Percentiles rank a stretch among this genome's conserved stretches.
phyloP scores from a whole-genome alignment of 2,888 invertebrate genomes.

The Rhyacophila evoluta region DNA sequence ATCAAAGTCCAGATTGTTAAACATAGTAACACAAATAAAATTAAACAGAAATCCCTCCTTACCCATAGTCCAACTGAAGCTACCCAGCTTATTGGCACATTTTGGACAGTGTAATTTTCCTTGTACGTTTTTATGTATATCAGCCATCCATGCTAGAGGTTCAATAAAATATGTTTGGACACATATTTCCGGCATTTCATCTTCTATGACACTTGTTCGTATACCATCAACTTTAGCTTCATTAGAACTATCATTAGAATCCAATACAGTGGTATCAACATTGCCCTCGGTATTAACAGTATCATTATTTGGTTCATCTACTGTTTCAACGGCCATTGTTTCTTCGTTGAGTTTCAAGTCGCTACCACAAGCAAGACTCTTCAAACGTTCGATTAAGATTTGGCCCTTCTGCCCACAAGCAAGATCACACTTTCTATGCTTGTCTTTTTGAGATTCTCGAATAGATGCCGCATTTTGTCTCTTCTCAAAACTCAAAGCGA shows the following conservation, averaged over 20 bases:
- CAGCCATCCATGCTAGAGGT: constrained; percentile 90
- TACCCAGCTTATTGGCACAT: constrained; percentile 87
- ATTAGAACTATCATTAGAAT: constrained; percentile 22
- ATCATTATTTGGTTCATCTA: background rate
- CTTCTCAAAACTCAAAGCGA: constrained; percentile 43
- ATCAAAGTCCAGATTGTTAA: no score
- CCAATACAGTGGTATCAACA: background rate
- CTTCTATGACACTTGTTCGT: background rate
- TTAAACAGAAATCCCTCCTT: no score
- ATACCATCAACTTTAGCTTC: background rate
- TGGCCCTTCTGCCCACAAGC: constrained; percentile 54
- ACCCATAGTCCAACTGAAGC: constrained; percentile 93
- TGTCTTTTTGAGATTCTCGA: background rate
- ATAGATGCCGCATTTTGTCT: constrained; percentile 27
- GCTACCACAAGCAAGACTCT: constrained; percentile 58
- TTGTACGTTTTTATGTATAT: constrained; percentile 76
- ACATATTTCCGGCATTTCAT: constrained; percentile 67
- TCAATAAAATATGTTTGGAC: constrained; percentile 86
- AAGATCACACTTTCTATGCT: constrained; percentile 59
- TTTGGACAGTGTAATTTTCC: constrained; percentile 91
- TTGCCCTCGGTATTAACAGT: background rate
- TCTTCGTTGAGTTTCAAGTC: constrained; percentile 10
- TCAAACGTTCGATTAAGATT: constrained; percentile 60
- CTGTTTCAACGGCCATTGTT: constrained; percentile 1
- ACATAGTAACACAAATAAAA: no score